Evolutionary conservation across 2,888 invertebrate genomes (phyloP).

Genomic region (Cerastis rubricosa): DNA sequence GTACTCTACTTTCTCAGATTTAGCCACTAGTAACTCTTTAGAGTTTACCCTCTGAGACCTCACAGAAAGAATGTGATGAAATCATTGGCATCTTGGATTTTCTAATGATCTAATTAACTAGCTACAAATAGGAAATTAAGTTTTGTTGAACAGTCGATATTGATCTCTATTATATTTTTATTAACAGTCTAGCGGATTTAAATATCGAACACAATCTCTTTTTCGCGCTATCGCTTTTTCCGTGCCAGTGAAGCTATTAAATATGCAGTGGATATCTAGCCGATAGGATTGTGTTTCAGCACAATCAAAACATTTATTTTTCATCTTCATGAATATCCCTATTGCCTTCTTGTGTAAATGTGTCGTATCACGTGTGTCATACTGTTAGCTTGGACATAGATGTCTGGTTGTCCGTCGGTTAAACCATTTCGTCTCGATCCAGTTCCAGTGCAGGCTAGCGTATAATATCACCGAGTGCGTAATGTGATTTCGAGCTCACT

Average conservation of each 20-base stretch:
- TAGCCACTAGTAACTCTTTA: background rate
- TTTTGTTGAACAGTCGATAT: background rate
- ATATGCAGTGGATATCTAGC: slow-evolving; percentile 52
- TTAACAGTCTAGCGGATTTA: slow-evolving; percentile 8
- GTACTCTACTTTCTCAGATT: background rate
- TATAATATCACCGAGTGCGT: slow-evolving; percentile 34
- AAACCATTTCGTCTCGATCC: slow-evolving; percentile 49
- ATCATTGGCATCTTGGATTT: background rate
- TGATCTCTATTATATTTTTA: slow-evolving; percentile 2
- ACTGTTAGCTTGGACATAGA: slow-evolving; percentile 21
- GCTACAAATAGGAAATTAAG: background rate
- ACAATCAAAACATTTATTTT: slow-evolving; percentile 54
- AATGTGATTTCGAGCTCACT: slow-evolving; percentile 34
- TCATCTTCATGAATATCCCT: slow-evolving; percentile 50
- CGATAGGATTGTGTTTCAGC: slow-evolving; percentile 54
- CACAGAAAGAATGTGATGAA: slow-evolving; percentile 10
- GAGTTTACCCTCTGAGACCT: background rate
- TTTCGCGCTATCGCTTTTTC: slow-evolving; percentile 45
- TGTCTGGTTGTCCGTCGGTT: slow-evolving; percentile 17
- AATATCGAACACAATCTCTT: slow-evolving; percentile 34
- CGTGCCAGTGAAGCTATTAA: slow-evolving; percentile 46
- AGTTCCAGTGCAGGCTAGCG: slow-evolving; percentile 42
- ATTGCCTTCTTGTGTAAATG: slow-evolving; percentile 30
- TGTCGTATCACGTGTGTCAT: slow-evolving; percentile 17
- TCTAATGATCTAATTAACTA: background rate